Conservation (phyloP, 2,113 vertebrate species). For the Catharus minimus region DNA sequence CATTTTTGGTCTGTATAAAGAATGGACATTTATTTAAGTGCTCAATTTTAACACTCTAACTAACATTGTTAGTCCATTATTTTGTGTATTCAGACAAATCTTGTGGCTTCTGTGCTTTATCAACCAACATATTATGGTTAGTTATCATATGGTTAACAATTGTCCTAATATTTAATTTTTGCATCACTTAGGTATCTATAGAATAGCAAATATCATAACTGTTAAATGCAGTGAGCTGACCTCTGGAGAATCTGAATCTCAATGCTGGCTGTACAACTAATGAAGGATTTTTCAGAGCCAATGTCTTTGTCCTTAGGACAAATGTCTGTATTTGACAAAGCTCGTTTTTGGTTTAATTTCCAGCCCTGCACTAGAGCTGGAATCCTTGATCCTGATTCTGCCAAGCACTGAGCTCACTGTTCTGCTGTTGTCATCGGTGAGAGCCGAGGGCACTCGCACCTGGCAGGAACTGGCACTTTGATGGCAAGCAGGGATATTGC, state of each 20-base stretch:
- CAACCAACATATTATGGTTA: not conserved
- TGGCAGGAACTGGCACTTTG: slow-evolving; percentile 43
- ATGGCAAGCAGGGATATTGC: slow-evolving; percentile 33
- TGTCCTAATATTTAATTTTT: not conserved
- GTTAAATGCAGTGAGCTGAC: not conserved
- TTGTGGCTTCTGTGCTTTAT: not conserved
- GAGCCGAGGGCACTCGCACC: slow-evolving; percentile 43
- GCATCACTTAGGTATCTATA: not conserved
- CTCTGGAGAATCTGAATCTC: not conserved
- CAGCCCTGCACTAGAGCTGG: not conserved
- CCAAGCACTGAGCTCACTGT: not conserved
- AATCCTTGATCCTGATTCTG: slow-evolving; percentile 19
- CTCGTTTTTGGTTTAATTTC: not conserved
- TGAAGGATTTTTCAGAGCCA: not conserved
- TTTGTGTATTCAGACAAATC: not conserved
- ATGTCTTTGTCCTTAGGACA: not conserved
- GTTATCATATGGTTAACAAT: not conserved
- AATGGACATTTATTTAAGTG: not conserved
- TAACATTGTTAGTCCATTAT: not conserved
- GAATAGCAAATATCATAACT: not conserved
- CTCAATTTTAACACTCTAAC: not conserved
- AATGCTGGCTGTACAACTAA: not conserved
- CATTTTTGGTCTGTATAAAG: not conserved
- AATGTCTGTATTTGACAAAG: not conserved
- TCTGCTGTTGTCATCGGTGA: slow-evolving; percentile 18